Conservation (phyloP, 2,888 invertebrate species). For the Oxyteleia sp. region DNA sequence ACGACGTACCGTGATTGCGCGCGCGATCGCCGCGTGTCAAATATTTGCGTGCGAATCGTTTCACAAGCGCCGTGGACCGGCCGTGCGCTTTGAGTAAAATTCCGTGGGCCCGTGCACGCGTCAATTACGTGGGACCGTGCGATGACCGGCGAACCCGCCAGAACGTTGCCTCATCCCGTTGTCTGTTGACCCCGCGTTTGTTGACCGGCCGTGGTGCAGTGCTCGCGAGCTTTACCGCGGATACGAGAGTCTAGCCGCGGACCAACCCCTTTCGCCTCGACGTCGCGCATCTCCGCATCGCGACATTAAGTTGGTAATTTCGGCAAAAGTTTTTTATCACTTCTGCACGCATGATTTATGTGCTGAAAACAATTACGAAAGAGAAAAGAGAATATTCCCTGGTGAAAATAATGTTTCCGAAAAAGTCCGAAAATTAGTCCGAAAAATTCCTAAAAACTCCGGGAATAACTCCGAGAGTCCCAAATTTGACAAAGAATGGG, state of each 20-base stretch:
- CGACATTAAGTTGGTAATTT: constrained; percentile 30
- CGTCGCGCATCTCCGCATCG: constrained; percentile 7
- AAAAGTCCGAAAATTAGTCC: too few relatives aligned
- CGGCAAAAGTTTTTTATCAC: too few relatives aligned
- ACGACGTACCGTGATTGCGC: constrained; percentile 24
- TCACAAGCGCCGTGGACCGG: not conserved
- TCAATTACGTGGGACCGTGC: constrained; percentile 4
- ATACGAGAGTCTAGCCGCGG: constrained; percentile 23
- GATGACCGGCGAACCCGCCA: constrained; percentile 16
- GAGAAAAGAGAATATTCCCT: too few relatives aligned
- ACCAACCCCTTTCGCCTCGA: constrained; percentile 33
- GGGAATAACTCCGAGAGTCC: too few relatives aligned
- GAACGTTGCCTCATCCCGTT: constrained; percentile 23
- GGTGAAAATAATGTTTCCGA: too few relatives aligned
- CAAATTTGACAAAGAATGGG: too few relatives aligned
- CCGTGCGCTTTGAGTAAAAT: too few relatives aligned
- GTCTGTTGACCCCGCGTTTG: constrained; percentile 56
- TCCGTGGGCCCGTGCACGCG: constrained; percentile 1
- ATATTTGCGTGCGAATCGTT: constrained; percentile 9
- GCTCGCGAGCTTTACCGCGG: constrained; percentile 38
- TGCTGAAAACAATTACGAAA: too few relatives aligned
- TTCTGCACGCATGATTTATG: too few relatives aligned
- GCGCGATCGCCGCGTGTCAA: constrained; percentile 19
- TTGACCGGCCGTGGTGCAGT: constrained; percentile 45
- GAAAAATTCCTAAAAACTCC: too few relatives aligned